phyloP scores from a whole-genome alignment of 2,888 invertebrate species.

The Harmothoe impar region DNA sequence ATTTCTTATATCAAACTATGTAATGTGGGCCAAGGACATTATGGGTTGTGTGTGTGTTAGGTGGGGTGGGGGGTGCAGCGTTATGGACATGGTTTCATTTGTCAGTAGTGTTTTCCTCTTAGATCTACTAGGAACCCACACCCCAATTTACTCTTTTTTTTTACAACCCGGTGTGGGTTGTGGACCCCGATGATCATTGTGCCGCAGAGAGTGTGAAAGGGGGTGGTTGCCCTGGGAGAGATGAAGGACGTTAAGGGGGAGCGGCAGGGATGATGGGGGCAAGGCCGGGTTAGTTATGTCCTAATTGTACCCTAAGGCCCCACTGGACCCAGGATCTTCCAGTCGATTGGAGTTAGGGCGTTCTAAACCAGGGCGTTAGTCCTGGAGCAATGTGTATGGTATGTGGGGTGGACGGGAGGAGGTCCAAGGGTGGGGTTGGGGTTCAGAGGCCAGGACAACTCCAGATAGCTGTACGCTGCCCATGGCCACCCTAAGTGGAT shows the following conservation, averaged over 20 bases:
- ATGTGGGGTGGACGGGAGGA: not conserved
- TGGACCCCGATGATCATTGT: too few relatives aligned
- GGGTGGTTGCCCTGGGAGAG: too few relatives aligned
- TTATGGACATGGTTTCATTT: too few relatives aligned
- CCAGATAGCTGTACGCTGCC: not conserved
- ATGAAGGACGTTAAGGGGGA: not conserved
- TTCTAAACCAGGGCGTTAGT: not conserved
- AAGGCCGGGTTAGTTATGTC: slow-evolving; percentile 14
- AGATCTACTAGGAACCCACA: too few relatives aligned
- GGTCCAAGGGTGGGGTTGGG: not conserved
- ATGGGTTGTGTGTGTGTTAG: too few relatives aligned
- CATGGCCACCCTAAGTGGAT: not conserved
- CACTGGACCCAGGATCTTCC: not conserved
- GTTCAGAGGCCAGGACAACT: not conserved
- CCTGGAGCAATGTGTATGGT: not conserved
- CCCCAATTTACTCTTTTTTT: too few relatives aligned
- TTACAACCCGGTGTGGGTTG: too few relatives aligned
- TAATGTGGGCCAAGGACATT: too few relatives aligned
- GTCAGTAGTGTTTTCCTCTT: too few relatives aligned
- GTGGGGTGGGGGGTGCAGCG: too few relatives aligned
- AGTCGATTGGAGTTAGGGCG: not conserved
- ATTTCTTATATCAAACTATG: too few relatives aligned
- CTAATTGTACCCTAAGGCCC: slow-evolving; percentile 1
- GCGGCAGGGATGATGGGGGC: not conserved
- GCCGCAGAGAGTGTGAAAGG: too few relatives aligned